phyloP scores from a whole-genome alignment of 2,797 vertebrate genomes.

The Notolabrus celidotus region DNA sequence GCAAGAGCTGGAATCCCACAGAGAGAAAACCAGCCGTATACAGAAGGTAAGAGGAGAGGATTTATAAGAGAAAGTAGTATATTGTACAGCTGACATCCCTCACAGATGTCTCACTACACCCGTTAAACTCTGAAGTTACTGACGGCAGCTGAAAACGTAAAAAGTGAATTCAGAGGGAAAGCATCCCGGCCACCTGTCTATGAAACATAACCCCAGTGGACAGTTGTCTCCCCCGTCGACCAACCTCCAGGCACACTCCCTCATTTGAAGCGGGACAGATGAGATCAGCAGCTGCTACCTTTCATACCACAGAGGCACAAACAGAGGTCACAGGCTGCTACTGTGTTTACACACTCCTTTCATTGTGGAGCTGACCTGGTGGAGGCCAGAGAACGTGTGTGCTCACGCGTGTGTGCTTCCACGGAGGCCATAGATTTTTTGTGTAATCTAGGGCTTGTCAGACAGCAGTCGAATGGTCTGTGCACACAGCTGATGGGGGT shows the following conservation, averaged over 20 bases:
- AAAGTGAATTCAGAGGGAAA: constrained; percentile 9
- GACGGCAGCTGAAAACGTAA: background rate
- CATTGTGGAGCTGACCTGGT: constrained; percentile 72
- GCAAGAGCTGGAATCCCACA: constrained; percentile 89
- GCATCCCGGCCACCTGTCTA: constrained; percentile 58
- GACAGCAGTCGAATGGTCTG: constrained; percentile 58
- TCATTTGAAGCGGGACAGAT: constrained; percentile 70
- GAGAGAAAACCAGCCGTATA: constrained; percentile 89
- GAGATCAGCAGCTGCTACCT: constrained; percentile 75
- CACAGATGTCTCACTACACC: background rate
- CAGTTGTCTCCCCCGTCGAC: constrained; percentile 69
- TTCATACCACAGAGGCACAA: constrained; percentile 63
- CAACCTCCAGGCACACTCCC: constrained; percentile 58
- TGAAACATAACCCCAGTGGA: constrained; percentile 69
- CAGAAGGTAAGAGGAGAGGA: constrained; percentile 90
- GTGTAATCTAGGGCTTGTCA: constrained; percentile 69
- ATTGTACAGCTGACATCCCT: background rate
- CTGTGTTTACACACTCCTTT: constrained; percentile 77
- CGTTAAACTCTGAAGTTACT: background rate
- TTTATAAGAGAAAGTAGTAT: background rate
- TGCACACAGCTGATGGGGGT: constrained; percentile 62
- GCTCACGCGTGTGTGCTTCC: constrained; percentile 37
- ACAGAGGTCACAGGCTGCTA: constrained; percentile 71
- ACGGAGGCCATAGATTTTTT: constrained; percentile 76
- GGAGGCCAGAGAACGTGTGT: constrained; percentile 49